These are phyloP conservation scores for Spialia ferax DNA, from an alignment of 2,888 invertebrate species.

Conservation along the genomic window DNA sequence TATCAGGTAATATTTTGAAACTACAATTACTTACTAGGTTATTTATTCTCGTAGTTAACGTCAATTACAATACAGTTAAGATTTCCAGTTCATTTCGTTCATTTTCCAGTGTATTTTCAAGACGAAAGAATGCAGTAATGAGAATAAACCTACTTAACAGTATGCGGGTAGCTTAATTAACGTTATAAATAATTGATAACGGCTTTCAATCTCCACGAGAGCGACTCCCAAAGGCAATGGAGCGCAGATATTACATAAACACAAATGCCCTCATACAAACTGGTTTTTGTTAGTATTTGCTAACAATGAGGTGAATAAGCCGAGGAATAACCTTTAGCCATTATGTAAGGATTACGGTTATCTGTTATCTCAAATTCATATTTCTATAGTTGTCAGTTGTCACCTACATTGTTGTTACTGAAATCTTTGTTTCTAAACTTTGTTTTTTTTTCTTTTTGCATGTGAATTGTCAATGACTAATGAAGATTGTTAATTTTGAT, in stretches of 20 bases:
- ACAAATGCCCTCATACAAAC: slow-evolving; percentile 38
- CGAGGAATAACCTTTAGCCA: slow-evolving; percentile 36
- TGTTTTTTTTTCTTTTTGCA: too few species aligned
- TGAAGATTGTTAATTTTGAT: too few species aligned
- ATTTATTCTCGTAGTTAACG: neutral
- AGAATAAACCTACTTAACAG: neutral
- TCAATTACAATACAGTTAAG: neutral
- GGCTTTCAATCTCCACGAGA: slow-evolving; percentile 14
- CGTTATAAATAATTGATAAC: slow-evolving; percentile 7
- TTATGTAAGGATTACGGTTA: slow-evolving; percentile 41
- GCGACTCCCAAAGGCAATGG: slow-evolving; percentile 30
- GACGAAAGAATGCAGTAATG: slow-evolving; percentile 14
- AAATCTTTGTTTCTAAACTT: too few species aligned
- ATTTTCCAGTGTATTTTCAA: neutral
- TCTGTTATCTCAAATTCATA: slow-evolving; percentile 41
- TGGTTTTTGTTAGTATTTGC: slow-evolving; percentile 43
- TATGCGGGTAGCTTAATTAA: neutral
- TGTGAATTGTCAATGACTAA: too few species aligned
- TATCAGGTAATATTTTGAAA: too few species aligned
- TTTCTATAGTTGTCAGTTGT: slow-evolving; percentile 8
- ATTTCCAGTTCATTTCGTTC: slow-evolving; percentile 5
- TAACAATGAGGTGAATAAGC: slow-evolving; percentile 44
- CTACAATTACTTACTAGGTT: neutral
- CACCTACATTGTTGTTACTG: too few species aligned
- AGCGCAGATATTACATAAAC: slow-evolving; percentile 46